These are phyloP conservation scores for Psilopsiagon aurifrons DNA, from an alignment of 2,113 vertebrate genomes.

Conservation along the genomic window DNA sequence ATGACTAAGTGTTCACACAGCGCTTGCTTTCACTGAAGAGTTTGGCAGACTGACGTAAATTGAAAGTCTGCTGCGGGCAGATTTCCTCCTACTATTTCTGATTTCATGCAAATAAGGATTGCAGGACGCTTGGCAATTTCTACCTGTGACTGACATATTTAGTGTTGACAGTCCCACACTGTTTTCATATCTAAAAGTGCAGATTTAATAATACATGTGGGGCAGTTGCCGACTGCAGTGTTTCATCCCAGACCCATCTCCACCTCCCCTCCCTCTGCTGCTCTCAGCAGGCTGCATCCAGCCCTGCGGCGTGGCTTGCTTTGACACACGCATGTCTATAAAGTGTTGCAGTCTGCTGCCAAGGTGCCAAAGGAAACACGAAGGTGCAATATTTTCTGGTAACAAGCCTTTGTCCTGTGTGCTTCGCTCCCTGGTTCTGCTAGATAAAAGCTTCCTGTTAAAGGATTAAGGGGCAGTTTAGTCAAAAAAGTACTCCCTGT, in stretches of 20 bases:
- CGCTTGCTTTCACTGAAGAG: constrained; percentile 33
- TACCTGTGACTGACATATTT: constrained; percentile 69
- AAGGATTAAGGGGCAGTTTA: constrained; percentile 6
- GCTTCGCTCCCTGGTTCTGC: background rate
- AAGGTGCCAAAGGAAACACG: background rate
- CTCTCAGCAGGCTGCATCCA: background rate
- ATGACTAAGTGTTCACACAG: constrained; percentile 67
- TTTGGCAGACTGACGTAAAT: constrained; percentile 72
- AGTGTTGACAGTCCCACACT: constrained; percentile 48
- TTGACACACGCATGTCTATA: background rate
- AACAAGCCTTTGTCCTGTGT: background rate
- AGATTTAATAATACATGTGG: background rate
- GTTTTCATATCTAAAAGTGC: constrained; percentile 17
- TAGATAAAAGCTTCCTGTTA: background rate
- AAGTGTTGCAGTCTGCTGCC: background rate
- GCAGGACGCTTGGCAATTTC: constrained; percentile 45
- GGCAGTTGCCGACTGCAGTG: background rate
- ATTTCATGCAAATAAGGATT: constrained; percentile 67
- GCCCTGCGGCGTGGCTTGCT: background rate
- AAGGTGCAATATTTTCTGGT: constrained; percentile 21
- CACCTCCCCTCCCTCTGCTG: background rate
- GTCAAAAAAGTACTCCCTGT: background rate
- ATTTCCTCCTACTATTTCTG: constrained; percentile 70
- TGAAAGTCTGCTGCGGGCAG: constrained; percentile 67
- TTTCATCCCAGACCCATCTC: background rate